Evolutionary conservation across 1,140 invertebrate genomes (phyloP).

Genomic region (Zaprionus gabonicus): DNA sequence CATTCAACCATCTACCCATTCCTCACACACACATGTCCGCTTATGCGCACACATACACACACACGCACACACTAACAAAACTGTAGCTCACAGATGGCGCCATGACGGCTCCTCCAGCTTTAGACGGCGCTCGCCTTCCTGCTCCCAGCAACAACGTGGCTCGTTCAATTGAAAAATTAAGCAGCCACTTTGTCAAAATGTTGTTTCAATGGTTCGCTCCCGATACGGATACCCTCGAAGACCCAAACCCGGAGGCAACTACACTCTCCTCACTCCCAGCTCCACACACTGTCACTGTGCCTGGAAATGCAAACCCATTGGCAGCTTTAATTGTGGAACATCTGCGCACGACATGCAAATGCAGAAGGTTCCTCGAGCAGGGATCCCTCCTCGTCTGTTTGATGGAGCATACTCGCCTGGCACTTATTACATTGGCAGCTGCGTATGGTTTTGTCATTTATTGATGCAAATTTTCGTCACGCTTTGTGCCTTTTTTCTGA

Average conservation of each 20-base stretch:
- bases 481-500: conserved; percentile 39
- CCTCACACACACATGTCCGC: conserved; percentile 1
- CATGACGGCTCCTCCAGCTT: conserved; percentile 2
- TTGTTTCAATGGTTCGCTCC: conserved; percentile 61
- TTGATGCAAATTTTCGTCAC: conserved; percentile 73
- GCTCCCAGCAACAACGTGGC: conserved; percentile 19
- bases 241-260: background rate
- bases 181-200: conserved; percentile 80
- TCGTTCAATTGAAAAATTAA: conserved; percentile 79
- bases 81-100: conserved; percentile 17
- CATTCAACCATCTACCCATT: conserved; percentile 9
- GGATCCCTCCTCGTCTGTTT: conserved; percentile 33
- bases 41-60: background rate
- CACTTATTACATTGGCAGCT: conserved; percentile 80
- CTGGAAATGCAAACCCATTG: conserved; percentile 35
- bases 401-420: conserved; percentile 77
- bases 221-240: conserved; percentile 17
- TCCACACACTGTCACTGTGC: conserved; percentile 1
- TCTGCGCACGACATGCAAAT: conserved; percentile 75
- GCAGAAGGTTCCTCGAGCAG: conserved; percentile 62
- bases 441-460: conserved; percentile 82
- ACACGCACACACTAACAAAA: background rate
- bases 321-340: conserved; percentile 76
- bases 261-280: background rate
- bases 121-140: conserved; percentile 11